Percentiles rank a stretch among this genome's conserved stretches.
phyloP scores from a whole-genome alignment of 2,113 vertebrate species.

The Hippocampus abdominalis region DNA sequence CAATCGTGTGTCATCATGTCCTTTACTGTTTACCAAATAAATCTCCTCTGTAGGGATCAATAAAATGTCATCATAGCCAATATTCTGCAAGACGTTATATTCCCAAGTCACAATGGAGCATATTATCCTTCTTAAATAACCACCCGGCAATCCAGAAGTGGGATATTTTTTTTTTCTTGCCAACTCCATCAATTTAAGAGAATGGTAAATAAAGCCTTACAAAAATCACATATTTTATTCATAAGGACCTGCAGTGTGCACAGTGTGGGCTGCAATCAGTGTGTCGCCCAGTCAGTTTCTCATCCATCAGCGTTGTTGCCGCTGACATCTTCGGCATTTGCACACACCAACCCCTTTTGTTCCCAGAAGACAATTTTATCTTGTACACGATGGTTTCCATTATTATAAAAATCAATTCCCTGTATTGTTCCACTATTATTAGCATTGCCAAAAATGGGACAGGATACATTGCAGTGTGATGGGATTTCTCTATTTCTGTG shows the following conservation, averaged over 20 bases:
- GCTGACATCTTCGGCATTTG: conserved; percentile 22
- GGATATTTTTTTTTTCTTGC: neutral
- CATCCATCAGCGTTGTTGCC: conserved; percentile 21
- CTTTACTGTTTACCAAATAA: neutral
- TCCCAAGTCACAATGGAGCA: neutral
- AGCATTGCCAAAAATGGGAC: neutral
- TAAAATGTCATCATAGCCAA: neutral
- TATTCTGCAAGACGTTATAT: neutral
- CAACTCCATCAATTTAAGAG: neutral
- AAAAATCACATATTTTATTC: conserved; percentile 33
- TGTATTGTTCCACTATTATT: neutral
- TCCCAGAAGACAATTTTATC: neutral
- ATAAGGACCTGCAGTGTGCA: conserved; percentile 7
- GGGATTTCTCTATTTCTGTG: neutral
- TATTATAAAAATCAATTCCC: neutral
- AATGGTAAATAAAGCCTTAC: conserved; percentile 11
- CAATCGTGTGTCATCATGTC: neutral
- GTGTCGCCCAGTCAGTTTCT: conserved; percentile 12
- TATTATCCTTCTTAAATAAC: conserved; percentile 6
- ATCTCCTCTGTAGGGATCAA: neutral
- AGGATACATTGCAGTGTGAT: neutral
- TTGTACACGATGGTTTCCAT: neutral
- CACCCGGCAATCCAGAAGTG: neutral
- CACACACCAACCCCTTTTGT: neutral
- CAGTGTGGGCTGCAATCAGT: conserved; percentile 11